Evolutionary conservation across 2,113 vertebrate species (phyloP).

Genomic region (rabbit (Oryctolagus cuniculus)): mOryCun1.1 NC_091441.1:99253001-99253500

Average conservation of each 20-base stretch:
- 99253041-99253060: too few species aligned
- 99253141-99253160: neutral
- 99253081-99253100: too few species aligned
- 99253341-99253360: neutral
- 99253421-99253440: too few species aligned
- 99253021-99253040: too few species aligned
- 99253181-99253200: neutral
- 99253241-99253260: neutral
- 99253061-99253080: too few species aligned
- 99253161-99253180: neutral
- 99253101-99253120: neutral
- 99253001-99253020: too few species aligned
- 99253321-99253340: too few species aligned
- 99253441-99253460: too few species aligned
- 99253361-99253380: neutral
- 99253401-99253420: too few species aligned
- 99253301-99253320: slow-evolving; percentile 15
- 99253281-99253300: neutral
- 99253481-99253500: too few species aligned
- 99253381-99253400: too few species aligned
- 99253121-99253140: neutral
- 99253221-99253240: neutral
- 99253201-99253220: neutral
- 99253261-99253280: neutral
- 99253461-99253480: too few species aligned